Conservation (phyloP, 2,797 vertebrate genomes). For the Coreius guichenoti region DNA sequence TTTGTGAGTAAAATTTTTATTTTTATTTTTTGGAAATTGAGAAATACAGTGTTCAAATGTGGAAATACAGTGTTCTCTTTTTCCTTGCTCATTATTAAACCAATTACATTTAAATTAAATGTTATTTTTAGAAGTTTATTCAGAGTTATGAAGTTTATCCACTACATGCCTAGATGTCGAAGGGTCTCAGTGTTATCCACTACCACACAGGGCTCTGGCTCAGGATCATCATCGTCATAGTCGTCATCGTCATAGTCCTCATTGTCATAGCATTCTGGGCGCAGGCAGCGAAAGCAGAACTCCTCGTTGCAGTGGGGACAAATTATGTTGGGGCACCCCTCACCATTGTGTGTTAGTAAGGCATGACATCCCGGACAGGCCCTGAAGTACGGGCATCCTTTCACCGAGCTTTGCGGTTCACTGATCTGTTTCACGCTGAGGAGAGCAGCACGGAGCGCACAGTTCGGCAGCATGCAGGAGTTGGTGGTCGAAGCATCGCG, state of each 20-base stretch:
- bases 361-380: constrained; percentile 58
- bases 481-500: neutral
- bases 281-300: constrained; percentile 64
- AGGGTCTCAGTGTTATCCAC: constrained; percentile 54
- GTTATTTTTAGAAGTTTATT: neutral
- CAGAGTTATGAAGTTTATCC: neutral
- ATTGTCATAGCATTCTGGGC: neutral
- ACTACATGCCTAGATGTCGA: neutral
- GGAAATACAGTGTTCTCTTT: neutral
- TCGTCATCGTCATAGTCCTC: accelerated
- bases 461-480: constrained; percentile 51
- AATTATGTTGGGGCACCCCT: constrained; percentile 55
- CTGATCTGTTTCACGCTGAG: constrained; percentile 47
- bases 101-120: neutral
- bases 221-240: neutral
- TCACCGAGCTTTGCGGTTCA: constrained; percentile 23
- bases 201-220: constrained; percentile 16
- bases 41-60: neutral
- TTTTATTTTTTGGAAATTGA: neutral
- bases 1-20: neutral
- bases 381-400: constrained; percentile 61
- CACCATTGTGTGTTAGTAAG: constrained; percentile 59
- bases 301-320: constrained; percentile 35
- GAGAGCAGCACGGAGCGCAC: constrained; percentile 58
- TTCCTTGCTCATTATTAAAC: neutral